phyloP scores from a whole-genome alignment of 2,113 vertebrate genomes.

The Gymnorhina tibicen region DNA sequence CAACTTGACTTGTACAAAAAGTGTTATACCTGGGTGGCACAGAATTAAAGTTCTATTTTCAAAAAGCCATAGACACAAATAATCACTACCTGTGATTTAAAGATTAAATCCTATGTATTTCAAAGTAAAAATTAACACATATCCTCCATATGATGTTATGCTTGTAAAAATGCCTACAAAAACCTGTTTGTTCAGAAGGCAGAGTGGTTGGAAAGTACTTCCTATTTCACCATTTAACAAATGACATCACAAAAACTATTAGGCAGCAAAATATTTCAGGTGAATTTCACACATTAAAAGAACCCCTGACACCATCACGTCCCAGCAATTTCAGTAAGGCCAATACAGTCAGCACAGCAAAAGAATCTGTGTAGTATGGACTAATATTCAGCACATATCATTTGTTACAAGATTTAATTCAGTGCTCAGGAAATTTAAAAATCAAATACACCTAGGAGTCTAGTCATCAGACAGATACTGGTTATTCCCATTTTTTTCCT shows the following conservation, averaged over 20 bases:
- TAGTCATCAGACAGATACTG: not conserved
- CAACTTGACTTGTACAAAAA: conserved; percentile 1
- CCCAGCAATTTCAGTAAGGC: not conserved
- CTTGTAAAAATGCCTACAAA: conserved; percentile 11
- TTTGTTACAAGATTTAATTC: not conserved
- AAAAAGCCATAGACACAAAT: not conserved
- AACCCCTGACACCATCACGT: not conserved
- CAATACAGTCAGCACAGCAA: not conserved
- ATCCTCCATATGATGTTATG: not conserved
- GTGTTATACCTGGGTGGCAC: not conserved
- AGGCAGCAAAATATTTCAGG: conserved; percentile 1
- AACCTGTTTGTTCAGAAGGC: conserved; percentile 11
- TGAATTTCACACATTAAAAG: not conserved
- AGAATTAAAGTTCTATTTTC: not conserved
- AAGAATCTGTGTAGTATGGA: not conserved
- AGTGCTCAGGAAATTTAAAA: not conserved
- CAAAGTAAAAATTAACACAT: not conserved
- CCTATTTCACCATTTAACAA: not conserved
- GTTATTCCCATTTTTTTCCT: not conserved
- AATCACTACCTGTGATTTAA: not conserved
- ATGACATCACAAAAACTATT: not conserved
- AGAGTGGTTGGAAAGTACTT: not conserved
- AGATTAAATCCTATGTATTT: not conserved
- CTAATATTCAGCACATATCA: not conserved
- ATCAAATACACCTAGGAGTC: not conserved